phyloP scores from a whole-genome alignment of 2,113 vertebrate genomes.

The Megaptera novaeangliae region DNA sequence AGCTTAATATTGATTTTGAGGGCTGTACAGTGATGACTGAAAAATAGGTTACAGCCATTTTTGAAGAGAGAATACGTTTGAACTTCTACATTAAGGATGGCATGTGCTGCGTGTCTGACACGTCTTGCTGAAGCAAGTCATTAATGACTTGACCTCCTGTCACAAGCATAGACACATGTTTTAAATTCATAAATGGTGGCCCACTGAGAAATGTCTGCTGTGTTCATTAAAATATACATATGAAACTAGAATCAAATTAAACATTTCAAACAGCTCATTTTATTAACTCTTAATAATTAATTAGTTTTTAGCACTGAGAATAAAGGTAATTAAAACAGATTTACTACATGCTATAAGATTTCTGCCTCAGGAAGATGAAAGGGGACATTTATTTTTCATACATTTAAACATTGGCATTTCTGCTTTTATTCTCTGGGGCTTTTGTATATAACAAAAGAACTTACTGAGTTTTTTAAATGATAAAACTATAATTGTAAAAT shows the following conservation, averaged over 20 bases:
- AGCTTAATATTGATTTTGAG: constrained; percentile 16
- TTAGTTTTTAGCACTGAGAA: constrained; percentile 40
- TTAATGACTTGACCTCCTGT: neutral
- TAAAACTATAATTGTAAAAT: constrained; percentile 36
- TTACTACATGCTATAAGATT: neutral
- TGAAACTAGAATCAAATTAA: constrained; percentile 35
- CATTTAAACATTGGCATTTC: constrained; percentile 11
- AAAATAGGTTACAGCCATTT: constrained; percentile 46
- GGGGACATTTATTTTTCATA: constrained; percentile 42
- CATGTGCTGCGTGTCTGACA: neutral
- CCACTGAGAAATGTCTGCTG: constrained; percentile 3
- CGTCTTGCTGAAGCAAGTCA: neutral
- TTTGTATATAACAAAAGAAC: constrained; percentile 34
- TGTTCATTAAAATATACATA: constrained; percentile 30
- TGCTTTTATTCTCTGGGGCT: neutral
- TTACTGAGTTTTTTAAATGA: neutral
- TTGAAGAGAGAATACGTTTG: neutral
- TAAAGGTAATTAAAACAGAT: constrained; percentile 61
- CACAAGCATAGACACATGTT: neutral
- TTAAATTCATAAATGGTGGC: constrained; percentile 31
- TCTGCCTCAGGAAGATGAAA: constrained; percentile 37
- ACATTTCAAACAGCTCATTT: constrained; percentile 43
- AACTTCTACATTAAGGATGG: neutral
- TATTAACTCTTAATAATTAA: constrained; percentile 48
- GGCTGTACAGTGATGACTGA: neutral